A percentile compares a stretch with the other conserved stretches of the same genome.
These are phyloP conservation scores for Crossocerus cetratus DNA, from an alignment of 2,888 invertebrate species.

Conservation along the genomic window DNA sequence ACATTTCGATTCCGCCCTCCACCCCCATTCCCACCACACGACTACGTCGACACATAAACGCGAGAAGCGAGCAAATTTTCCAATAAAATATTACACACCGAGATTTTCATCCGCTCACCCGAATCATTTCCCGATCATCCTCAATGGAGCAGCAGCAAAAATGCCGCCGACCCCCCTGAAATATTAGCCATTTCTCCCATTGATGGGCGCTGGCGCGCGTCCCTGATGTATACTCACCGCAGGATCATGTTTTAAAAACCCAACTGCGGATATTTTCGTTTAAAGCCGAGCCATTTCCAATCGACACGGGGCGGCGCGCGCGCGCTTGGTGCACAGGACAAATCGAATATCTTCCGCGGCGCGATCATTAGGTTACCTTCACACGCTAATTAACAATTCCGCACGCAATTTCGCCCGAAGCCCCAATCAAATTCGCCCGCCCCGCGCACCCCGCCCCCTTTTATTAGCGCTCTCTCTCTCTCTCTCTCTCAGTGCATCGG, in stretches of 20 bases:
- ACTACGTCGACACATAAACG: not conserved
- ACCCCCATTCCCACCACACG: not conserved
- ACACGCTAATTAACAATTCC: slow-evolving; percentile 52
- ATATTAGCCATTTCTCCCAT: too few species aligned
- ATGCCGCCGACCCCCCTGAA: too few species aligned
- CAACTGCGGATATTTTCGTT: too few species aligned
- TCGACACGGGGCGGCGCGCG: not conserved
- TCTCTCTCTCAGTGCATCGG: slow-evolving; percentile 8
- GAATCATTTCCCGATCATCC: too few species aligned
- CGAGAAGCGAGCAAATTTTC: too few species aligned
- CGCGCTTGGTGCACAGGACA: slow-evolving; percentile 12
- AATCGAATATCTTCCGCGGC: slow-evolving; percentile 41
- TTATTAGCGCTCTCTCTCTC: slow-evolving; percentile 28
- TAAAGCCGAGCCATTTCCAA: not conserved
- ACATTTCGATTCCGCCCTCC: not conserved
- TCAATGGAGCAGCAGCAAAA: too few species aligned
- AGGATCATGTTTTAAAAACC: too few species aligned
- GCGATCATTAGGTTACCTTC: slow-evolving; percentile 47
- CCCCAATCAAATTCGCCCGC: slow-evolving; percentile 14
- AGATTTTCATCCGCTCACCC: too few species aligned
- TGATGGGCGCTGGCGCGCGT: too few species aligned
- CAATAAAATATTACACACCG: too few species aligned
- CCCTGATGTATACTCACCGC: too few species aligned
- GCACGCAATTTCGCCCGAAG: slow-evolving; percentile 43
- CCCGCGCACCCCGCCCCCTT: slow-evolving; percentile 22